Evolutionary conservation across 2,888 invertebrate genomes (phyloP).

Genomic region (Adelphocoris suturalis): DNA sequence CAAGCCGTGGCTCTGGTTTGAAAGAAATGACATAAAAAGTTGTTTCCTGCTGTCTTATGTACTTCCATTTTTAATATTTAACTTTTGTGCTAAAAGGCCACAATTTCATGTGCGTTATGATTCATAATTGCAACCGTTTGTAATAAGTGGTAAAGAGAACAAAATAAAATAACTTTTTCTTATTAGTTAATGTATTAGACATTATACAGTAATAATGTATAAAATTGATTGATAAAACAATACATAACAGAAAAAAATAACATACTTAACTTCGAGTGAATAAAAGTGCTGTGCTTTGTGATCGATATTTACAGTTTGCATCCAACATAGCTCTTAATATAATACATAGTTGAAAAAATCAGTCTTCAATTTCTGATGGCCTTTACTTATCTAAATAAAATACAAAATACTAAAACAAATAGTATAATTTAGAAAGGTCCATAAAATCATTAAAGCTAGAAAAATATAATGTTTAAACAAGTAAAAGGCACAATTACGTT

Average conservation of each 20-base stretch:
- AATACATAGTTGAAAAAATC: constrained; percentile 68
- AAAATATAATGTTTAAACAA: constrained; percentile 71
- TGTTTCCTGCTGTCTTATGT: too few species aligned
- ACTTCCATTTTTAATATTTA: too few species aligned
- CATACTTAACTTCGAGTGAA: constrained; percentile 69
- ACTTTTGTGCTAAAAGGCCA: too few species aligned
- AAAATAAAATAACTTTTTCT: background rate
- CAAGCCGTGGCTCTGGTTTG: too few species aligned
- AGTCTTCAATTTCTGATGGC: constrained; percentile 72
- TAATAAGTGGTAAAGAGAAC: too few species aligned
- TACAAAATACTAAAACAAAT: constrained; percentile 67
- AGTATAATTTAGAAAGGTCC: constrained; percentile 69
- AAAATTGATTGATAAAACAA: constrained; percentile 72
- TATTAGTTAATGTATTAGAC: constrained; percentile 71
- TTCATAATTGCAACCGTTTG: too few species aligned
- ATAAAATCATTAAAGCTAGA: constrained; percentile 72
- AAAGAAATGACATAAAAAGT: too few species aligned
- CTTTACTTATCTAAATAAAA: constrained; percentile 70
- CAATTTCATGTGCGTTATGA: too few species aligned
- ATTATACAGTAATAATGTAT: constrained; percentile 72
- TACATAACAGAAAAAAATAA: constrained; percentile 72
- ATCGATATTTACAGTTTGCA: constrained; percentile 67
- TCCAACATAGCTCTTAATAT: constrained; percentile 60
- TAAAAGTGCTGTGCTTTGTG: constrained; percentile 69
- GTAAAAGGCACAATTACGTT: constrained; percentile 72